phyloP scores from a whole-genome alignment of 2,113 vertebrate genomes.

The Odontesthes bonariensis region DNA sequence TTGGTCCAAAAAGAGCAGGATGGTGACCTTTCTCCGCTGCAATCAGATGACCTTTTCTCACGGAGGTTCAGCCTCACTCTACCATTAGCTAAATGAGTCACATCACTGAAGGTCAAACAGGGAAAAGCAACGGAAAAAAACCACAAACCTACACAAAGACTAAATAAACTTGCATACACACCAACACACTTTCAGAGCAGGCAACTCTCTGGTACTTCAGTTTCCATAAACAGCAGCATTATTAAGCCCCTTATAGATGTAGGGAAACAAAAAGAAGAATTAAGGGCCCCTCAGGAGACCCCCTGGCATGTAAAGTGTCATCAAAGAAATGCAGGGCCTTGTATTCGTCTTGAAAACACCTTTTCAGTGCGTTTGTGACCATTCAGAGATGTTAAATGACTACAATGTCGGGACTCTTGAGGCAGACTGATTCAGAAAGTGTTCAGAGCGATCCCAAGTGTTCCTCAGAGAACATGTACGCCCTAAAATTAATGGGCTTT shows the following conservation, averaged over 20 bases:
- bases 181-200: slow-evolving; percentile 41
- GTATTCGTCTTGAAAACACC: slow-evolving; percentile 1
- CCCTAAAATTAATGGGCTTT: neutral
- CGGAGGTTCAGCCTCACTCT: slow-evolving; percentile 15
- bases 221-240: neutral
- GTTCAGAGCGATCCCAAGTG: no score
- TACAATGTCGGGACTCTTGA: slow-evolving; percentile 14
- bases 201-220: neutral
- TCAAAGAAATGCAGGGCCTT: slow-evolving; percentile 14
- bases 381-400: slow-evolving; percentile 17
- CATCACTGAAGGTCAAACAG: slow-evolving; percentile 51
- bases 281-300: neutral
- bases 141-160: neutral
- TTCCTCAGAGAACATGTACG: no score
- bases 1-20: neutral
- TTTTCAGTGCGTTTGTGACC: slow-evolving; percentile 24
- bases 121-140: neutral
- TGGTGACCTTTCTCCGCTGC: slow-evolving; percentile 25
- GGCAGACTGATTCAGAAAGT: neutral
- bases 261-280: neutral
- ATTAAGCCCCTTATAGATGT: neutral
- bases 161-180: neutral
- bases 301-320: neutral
- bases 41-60: slow-evolving; percentile 50
- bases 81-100: slow-evolving; percentile 38